Conservation (phyloP, 1,140 invertebrate species). For the Caenorhabditis remanei region DNA sequence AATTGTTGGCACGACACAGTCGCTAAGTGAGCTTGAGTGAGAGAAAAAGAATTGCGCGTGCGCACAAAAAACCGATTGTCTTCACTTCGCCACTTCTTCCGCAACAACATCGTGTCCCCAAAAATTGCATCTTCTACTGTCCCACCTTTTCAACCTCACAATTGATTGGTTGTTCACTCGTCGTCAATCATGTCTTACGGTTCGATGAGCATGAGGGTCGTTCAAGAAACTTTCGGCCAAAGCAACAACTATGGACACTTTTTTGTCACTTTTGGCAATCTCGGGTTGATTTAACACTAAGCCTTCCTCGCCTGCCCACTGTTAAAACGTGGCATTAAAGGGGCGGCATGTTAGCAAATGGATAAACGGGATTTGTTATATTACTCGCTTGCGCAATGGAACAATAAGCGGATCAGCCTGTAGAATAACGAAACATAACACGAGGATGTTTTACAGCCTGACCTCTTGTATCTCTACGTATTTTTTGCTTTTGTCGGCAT, state of each 20-base stretch:
- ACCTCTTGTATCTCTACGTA: not conserved
- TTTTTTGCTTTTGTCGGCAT: slow-evolving; percentile 26
- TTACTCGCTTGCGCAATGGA: slow-evolving; percentile 50
- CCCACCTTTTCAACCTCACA: slow-evolving; percentile 7
- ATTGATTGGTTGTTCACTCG: slow-evolving; percentile 48
- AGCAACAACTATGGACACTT: slow-evolving; percentile 22
- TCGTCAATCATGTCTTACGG: slow-evolving; percentile 47
- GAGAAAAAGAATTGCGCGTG: slow-evolving; percentile 3
- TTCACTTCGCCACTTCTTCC: slow-evolving; percentile 13
- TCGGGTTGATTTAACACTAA: not conserved
- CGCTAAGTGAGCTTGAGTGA: slow-evolving; percentile 52
- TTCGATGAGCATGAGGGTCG: slow-evolving; percentile 51
- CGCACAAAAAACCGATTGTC: slow-evolving; percentile 41
- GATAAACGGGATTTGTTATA: slow-evolving; percentile 49
- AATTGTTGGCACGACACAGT: slow-evolving; percentile 49
- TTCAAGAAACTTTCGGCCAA: slow-evolving; percentile 47
- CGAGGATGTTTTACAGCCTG: slow-evolving; percentile 41
- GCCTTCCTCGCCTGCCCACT: not conserved
- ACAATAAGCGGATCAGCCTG: slow-evolving; percentile 51
- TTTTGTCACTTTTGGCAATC: slow-evolving; percentile 1
- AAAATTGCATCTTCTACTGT: slow-evolving; percentile 30
- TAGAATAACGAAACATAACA: slow-evolving; percentile 54
- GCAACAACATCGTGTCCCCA: slow-evolving; percentile 9
- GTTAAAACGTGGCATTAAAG: not conserved
- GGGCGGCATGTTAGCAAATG: slow-evolving; percentile 21